Evolutionary conservation across 1,140 invertebrate genomes (phyloP), one percentile per base, ranked within the genome.

Genomic region (Procambarus clarkii): DNA sequence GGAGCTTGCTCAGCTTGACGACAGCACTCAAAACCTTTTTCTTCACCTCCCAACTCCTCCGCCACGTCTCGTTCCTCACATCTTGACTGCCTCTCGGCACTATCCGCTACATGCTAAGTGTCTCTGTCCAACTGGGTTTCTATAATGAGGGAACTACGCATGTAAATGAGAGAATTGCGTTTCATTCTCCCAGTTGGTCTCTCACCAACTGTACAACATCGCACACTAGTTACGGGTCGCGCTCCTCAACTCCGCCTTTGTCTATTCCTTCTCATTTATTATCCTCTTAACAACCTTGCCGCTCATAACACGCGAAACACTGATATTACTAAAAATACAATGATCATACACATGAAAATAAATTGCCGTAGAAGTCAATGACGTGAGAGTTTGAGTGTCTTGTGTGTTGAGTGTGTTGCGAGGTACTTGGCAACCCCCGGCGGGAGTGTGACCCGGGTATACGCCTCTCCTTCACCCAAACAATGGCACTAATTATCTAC

Each of bases 121-220:
- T 79, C 77, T 86, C 46, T 48, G 24, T 48, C n/a, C 74, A 69
- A 5, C 24, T 60, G 34, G 24, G 18, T 21, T 44, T 34, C 76
- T 64, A 86, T n/a, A 44, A 85, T 69, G 74, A 48, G 48, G 76
- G 24, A 50, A 91, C 89, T 91, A 91, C 89, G 89, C 83, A 78
- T 79, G 76, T 79, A 79, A 44, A 86, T 13, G 7, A 54, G 82
- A 86, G 89, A 78, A 91, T 91, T 86, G 89, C 89, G 89, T 85
- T 64, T 46, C 89, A 91, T 91, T 69, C 83, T 86, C 82, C 46
- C 77, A 34, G 44, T 44, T 46, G 4, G 11, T 45, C 2, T 44
- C 74, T 44, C 46, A 50, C 76, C 48, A 54, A 24, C 78, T 69
- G 83, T 48, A 24, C 78, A 46, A 79, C 76, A 45, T 15, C 58